Conservation (phyloP, 2,113 vertebrate species). For the Orcinus orca region DNA sequence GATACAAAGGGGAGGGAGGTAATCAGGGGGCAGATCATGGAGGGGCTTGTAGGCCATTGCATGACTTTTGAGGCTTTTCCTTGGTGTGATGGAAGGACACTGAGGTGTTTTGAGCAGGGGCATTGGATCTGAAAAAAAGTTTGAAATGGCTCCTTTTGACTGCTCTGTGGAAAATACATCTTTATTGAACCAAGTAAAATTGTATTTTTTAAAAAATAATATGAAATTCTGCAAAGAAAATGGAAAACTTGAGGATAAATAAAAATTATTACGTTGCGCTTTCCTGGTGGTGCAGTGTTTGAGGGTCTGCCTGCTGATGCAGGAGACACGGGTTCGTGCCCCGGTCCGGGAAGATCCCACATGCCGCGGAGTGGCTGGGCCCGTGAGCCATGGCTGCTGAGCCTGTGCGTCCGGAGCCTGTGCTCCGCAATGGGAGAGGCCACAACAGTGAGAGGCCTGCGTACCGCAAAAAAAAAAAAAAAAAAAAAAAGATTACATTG, state of each 20-base stretch:
- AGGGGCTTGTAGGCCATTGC: not conserved
- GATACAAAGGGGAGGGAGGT: accelerated
- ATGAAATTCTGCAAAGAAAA: not conserved
- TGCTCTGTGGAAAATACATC: not conserved
- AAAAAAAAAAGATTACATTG: not conserved
- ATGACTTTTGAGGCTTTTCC: not conserved
- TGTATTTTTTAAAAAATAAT: constrained; percentile 13
- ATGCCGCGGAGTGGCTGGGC: too few species aligned
- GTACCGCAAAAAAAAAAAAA: too few species aligned
- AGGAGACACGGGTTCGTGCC: too few species aligned
- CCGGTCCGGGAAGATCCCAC: too few species aligned
- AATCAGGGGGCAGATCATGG: not conserved
- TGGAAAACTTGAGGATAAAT: not conserved
- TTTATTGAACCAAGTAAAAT: not conserved
- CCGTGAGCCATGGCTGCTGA: too few species aligned
- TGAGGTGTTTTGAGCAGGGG: not conserved
- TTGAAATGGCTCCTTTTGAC: not conserved
- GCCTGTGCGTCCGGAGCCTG: too few species aligned
- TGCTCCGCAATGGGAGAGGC: too few species aligned
- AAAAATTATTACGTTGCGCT: not conserved
- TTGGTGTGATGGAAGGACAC: not conserved
- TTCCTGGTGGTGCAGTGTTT: too few species aligned
- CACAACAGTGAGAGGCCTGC: too few species aligned
- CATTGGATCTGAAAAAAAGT: not conserved
- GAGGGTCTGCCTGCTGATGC: too few species aligned